Evolutionary conservation across 2,888 invertebrate species (phyloP), one percentile per base, ranked within the genome.

Genomic region (Gari tellinella): DNA sequence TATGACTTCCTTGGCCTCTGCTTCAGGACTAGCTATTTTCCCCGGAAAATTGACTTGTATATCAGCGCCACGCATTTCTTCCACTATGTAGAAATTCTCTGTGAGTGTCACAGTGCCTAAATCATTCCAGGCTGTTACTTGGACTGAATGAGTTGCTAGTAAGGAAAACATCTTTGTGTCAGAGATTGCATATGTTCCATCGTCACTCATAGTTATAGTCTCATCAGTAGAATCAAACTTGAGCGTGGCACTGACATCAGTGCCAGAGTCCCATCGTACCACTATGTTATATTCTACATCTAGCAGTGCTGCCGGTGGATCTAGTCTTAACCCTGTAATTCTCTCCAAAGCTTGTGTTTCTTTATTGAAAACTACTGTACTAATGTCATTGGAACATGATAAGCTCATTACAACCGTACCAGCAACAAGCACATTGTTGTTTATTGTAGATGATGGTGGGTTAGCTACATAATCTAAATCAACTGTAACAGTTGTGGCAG

Each of bases 381-480:
- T 84, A 17, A 89, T 80, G 17, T 68, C 41, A 52, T 90, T 90
- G 12, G 60, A 17, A 67, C 89, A 89, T 0, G 43, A 77, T 1
- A 83, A 80, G 15, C 17, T 61, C 0, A 87, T 74, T 7, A 21
- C 49, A 46, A 80, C 83, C 17, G 19, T 58, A 5, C 84, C 86
- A 2, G 68, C 56, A 0, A 67, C 26, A 25, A 51, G 56, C 60
- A 84, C 88, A 0, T 64, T 75, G 58, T 88, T 72, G 10, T 67
- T 48, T 8, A 63, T 53, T 12, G 17, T 37, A 7, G 61, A 68
- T 7, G 78, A 56, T 19, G 66, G 52, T 15, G 72, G 55, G 21
- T 55, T 43, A 17, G 55, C 62, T 10, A 26, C 21, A 8, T 76
- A 70, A 14, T 65, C 70, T 0, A 48, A 63, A 0, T 23, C 25